Percentiles rank a stretch among this genome's conserved stretches.
phyloP scores from a whole-genome alignment of 2,888 invertebrate genomes.

The Frankliniella intonsa region DNA sequence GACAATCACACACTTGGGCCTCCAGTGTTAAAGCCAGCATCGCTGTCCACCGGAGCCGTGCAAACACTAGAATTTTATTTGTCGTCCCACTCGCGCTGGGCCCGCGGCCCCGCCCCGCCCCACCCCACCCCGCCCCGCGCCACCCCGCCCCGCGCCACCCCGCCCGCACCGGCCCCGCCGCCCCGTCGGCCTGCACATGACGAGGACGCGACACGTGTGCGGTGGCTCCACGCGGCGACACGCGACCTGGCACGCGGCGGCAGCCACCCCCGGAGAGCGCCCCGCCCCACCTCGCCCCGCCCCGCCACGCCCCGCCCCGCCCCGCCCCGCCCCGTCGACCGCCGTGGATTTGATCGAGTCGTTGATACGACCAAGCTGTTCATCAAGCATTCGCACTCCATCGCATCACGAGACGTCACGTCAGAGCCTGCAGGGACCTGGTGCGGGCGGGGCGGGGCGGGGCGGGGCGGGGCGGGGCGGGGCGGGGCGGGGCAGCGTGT shows the following conservation, averaged over 20 bases:
- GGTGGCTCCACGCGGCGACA: background rate
- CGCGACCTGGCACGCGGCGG: background rate
- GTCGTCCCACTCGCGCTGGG: background rate
- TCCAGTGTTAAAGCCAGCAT: no score
- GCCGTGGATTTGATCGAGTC: slow-evolving; percentile 6
- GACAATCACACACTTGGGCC: no score
- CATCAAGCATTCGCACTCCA: slow-evolving; percentile 22
- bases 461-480: no score
- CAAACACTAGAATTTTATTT: no score
- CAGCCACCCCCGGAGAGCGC: background rate
- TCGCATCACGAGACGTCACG: background rate
- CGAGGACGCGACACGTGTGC: background rate
- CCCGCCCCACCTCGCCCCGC: background rate
- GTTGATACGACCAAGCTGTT: slow-evolving; percentile 24
- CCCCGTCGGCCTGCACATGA: background rate
- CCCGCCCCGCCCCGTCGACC: background rate
- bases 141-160: background rate
- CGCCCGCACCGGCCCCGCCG: background rate
- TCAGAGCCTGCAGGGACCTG: background rate
- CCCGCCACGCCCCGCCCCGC: background rate
- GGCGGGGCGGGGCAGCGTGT: no score
- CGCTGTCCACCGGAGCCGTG: no score
- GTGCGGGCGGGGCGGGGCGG: no score
- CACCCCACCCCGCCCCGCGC: background rate
- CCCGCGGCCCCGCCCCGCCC: background rate